Base-by-base conservation (phyloP, 2,888 invertebrate genomes). In the Ctena decussata region DNA sequence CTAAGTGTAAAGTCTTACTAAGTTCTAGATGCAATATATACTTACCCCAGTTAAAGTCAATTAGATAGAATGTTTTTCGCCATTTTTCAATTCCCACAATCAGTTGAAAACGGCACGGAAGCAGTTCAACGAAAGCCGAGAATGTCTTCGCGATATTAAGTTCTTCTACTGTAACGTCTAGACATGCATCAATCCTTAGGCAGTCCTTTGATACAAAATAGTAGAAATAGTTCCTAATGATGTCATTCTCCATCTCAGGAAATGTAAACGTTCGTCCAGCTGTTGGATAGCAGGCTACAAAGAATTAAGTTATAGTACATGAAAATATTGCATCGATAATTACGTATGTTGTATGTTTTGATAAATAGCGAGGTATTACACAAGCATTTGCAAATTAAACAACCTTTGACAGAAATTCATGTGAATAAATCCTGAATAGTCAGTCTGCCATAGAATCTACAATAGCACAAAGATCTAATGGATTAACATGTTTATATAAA, bases 31-130 rank as follows among this genome's bases (percentile, higher is more conserved):
- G n/a, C n/a, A n/a, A n/a, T n/a, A 32, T 21, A 35, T 71, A 39
- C 35, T 35, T 60, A 73, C 79, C 79, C 79, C 79, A 73, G 12
- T 18, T 39, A 53, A 71, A 78, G 27, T 78, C 71, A 5, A 78
- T 49, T 30, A 78, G 49, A 49, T 71, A 78, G 35, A 30, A 39
- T 8, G 53, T 37, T 53, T 53, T 78, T 53, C 53, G 35, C 27
- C 39, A 78, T 11, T 78, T 78, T 39, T 78, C 78, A 37, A 78
- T 70, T 24, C 49, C 46, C 6, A 78, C 18, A 35, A 53, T 12
- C 15, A 78, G 6, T 37, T 71, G 46, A 37, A 35, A 78, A 35
- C 49, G n/a, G 37, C 78, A 78, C 11, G 78, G 78, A 53, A 71
- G 53, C 15, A 78, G 35, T 71, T 71, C 71, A 35, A 71, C 70